phyloP scores from a whole-genome alignment of 2,113 vertebrate genomes.

The Speoplatyrhinus poulsoni region DNA sequence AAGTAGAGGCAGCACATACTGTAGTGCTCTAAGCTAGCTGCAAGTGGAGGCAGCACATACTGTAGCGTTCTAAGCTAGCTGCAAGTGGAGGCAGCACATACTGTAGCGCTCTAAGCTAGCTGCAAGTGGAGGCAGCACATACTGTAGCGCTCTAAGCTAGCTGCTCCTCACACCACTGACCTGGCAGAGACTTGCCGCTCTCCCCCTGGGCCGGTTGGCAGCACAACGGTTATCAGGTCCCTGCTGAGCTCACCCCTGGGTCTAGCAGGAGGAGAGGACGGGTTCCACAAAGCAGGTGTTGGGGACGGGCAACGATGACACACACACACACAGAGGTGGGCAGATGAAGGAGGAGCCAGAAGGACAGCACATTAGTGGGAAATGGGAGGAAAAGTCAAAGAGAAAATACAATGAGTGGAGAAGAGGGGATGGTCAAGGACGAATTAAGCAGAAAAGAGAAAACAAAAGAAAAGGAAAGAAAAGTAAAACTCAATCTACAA shows the following conservation, averaged over 20 bases:
- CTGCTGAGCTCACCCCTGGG: not conserved
- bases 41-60: no score
- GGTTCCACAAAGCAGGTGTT: constrained; percentile 42
- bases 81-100: no score
- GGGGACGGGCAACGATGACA: constrained; percentile 8
- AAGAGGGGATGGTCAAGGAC: not conserved
- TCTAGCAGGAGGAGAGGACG: not conserved
- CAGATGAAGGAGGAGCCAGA: not conserved
- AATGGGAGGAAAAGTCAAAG: constrained; percentile 6
- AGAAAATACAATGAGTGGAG: constrained; percentile 3
- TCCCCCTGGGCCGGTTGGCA: constrained; percentile 3
- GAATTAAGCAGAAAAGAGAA: constrained; percentile 3
- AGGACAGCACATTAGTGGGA: constrained; percentile 14
- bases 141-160: not conserved
- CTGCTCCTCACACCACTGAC: constrained; percentile 20
- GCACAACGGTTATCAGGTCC: constrained; percentile 1
- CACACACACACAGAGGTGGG: not conserved
- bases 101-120: not conserved
- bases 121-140: not conserved
- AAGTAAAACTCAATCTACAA: constrained; percentile 40
- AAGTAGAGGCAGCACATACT: no score
- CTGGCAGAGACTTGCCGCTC: not conserved
- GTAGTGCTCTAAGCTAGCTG: no score
- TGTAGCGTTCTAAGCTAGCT: no score
- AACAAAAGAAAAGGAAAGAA: constrained; percentile 21